Base-by-base conservation (phyloP, 2,113 vertebrate species). In the Origma solitaria region DNA sequence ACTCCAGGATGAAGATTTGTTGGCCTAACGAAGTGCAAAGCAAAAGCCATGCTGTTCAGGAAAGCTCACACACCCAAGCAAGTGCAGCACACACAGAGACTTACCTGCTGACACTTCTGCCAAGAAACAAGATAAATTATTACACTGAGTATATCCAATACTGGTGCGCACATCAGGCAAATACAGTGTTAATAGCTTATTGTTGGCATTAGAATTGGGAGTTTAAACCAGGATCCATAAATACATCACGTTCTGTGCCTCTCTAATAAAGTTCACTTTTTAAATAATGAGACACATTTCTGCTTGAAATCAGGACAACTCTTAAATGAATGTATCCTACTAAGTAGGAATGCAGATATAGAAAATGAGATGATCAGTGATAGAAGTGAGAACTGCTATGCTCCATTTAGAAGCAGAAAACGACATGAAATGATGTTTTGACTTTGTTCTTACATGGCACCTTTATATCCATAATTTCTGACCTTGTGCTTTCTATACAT, bases 101-200 rank as follows among this genome's bases (percentile, higher is more conserved):
- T 90, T 89, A 96, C 82, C 91, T 89, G 77, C 57, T 95, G 78
- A 88, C 35, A 56, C 14, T 88, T 91, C 87, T 75, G 72, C 68
- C 81, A 91, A 86, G 94, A 86, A 65, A 64, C 75, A 92, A 94
- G 51, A 79, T 11, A 94, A 86, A 89, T 42, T 86, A 86, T 76
- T 20, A 64, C 1, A 2, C 61, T 83, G 82, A 69, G 22, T 38
- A 28, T 50, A 38, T 15, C 71, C 51, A 65, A 73, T 45, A 47
- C 4, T 57, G 23, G 38, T 20, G 38, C 2, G 5, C 4, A 0
- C 56, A 45, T 31, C 30, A 64, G 33, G 66, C 9, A 85, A 75
- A 75, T 20, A n/a, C n/a, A 53, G 9, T 5, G 18, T 47, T 50
- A 62, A n/a, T 45, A 62, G 24, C 73, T 61, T 51, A 28, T 5